A percentile compares a stretch with the other conserved stretches of the same genome.
These are phyloP conservation scores for Rhinogobius similis DNA, from an alignment of 2,113 vertebrate genomes.

Conservation along the genomic window DNA sequence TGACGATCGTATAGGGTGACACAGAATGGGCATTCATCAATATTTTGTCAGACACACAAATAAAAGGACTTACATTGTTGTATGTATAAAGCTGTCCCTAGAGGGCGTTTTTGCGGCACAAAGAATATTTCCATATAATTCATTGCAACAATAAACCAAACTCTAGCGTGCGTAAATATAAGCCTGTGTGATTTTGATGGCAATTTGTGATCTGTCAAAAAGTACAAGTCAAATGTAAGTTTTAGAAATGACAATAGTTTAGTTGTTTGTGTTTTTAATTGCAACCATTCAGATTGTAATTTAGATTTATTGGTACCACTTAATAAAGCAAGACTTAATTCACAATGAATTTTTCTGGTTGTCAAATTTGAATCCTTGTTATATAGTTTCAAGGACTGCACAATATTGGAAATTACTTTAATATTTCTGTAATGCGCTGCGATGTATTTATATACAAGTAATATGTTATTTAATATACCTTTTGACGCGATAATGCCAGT, in stretches of 20 bases:
- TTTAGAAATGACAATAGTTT: too few species aligned
- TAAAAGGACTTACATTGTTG: slow-evolving; percentile 12
- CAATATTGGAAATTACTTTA: too few species aligned
- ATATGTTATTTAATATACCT: too few species aligned
- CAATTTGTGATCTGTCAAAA: too few species aligned
- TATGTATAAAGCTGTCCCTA: slow-evolving; percentile 55
- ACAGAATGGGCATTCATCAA: slow-evolving; percentile 1
- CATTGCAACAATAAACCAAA: slow-evolving; percentile 4
- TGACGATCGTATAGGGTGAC: background rate
- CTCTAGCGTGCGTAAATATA: background rate
- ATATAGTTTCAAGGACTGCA: too few species aligned
- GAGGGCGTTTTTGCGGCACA: slow-evolving; percentile 64
- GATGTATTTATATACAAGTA: too few species aligned
- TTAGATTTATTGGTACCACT: background rate
- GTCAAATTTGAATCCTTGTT: background rate
- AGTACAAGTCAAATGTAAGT: too few species aligned
- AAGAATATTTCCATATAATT: slow-evolving; percentile 31
- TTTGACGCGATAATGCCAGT: too few species aligned
- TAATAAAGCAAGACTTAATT: too few species aligned
- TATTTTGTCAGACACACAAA: background rate
- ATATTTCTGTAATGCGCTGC: too few species aligned
- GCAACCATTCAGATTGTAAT: background rate
- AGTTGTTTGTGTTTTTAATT: too few species aligned
- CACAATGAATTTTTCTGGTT: background rate
- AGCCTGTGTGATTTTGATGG: too few species aligned